Conservation (phyloP, 2,797 vertebrate species). For the Varecia variegata region DNA sequence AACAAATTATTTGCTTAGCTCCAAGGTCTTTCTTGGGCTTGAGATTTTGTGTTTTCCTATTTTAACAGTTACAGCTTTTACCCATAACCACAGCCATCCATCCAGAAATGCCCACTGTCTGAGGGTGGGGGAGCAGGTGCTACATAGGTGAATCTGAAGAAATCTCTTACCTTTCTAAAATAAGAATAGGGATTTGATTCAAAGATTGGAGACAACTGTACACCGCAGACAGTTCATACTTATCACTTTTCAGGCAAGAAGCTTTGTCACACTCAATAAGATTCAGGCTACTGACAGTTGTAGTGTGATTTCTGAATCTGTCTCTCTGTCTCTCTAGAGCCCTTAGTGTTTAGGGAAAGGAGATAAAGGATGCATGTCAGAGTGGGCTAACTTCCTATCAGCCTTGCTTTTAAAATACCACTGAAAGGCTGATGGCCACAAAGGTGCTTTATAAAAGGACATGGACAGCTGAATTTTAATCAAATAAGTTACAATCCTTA, state of each 20-base stretch:
- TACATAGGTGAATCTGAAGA: neutral
- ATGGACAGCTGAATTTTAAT: neutral
- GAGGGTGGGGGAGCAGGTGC: neutral
- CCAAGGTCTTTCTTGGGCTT: neutral
- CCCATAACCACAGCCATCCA: neutral
- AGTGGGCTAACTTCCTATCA: neutral
- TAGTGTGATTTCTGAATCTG: neutral
- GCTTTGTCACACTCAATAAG: neutral
- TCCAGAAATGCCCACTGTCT: neutral
- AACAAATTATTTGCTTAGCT: neutral
- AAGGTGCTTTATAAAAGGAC: neutral
- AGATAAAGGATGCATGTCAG: neutral
- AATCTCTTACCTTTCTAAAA: slow-evolving; percentile 26
- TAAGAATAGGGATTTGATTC: neutral
- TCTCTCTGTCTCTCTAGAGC: neutral
- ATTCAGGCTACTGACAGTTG: neutral
- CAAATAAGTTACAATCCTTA: neutral
- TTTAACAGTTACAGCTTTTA: neutral
- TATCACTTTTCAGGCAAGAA: neutral
- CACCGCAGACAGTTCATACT: neutral
- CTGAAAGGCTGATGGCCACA: neutral
- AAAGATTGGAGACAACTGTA: neutral
- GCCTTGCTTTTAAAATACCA: slow-evolving; percentile 21
- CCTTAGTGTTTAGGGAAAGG: neutral
- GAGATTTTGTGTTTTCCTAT: neutral